Evolutionary conservation across 1,140 invertebrate species (phyloP), one percentile per base, ranked within the genome.

Genomic region (Zelostemma sp.): DNA sequence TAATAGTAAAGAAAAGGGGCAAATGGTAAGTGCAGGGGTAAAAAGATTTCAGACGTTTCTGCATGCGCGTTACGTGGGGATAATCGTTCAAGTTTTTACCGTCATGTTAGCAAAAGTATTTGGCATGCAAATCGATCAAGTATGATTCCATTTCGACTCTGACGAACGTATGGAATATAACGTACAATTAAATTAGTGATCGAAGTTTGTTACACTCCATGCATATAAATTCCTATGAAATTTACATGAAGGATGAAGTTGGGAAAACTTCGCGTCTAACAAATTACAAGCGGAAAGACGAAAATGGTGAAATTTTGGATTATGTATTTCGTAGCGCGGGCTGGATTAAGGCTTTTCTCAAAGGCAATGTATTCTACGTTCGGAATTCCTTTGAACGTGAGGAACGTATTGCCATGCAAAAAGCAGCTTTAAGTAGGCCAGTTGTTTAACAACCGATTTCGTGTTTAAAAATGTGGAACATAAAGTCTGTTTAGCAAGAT

Each of bases 361-460:
- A 71, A 71, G 62, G 53, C 58, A 59, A 63, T 66, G 31, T 65
- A 70, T 70, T 70, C 18, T 21, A 21, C 14, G 47, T 40, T 11
- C 35, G 35, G 14, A 2, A 14, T 50, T 33, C 58, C 50, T 55
- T 71, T 62, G 59, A 66, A 58, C 62, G 62, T 45, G 66, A 71
- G 66, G 54, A 71, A 50, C 35, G 54, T 49, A 66, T 66, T 63
- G 58, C 62, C 68, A 66, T 66, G 50, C 68, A 62, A 66, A 71
- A 41, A 64, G 61, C 51, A 41, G 54, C 46, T 50, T 69, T 38
- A 53, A 61, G 40, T 8, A 28, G 17, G 41, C 28, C 55, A 12
- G 25, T 14, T 48, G 41, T 40, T 50, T 49, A 46, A 25, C 41
- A 60, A 55, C 38, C 56, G 53, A 65, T 65, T 65, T 65, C 57